phyloP scores from a whole-genome alignment of 2,888 invertebrate genomes.

The Harpalus rubripes region DNA sequence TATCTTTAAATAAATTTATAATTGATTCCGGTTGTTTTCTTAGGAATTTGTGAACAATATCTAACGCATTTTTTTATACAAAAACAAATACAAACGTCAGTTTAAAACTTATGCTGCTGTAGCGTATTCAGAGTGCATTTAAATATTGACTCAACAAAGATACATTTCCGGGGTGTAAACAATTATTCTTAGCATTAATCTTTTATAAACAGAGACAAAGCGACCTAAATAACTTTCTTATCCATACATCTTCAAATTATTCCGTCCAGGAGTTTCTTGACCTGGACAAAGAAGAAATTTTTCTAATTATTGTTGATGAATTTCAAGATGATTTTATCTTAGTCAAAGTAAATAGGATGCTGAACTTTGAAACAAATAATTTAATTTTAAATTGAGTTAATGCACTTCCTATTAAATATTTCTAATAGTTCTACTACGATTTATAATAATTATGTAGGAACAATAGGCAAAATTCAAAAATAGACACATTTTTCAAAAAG shows the following conservation, averaged over 20 bases:
- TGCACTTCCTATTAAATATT: too few relatives aligned
- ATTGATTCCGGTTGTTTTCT: not conserved
- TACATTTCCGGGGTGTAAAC: constrained; percentile 23
- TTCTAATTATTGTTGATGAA: not conserved
- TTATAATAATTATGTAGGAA: too few relatives aligned
- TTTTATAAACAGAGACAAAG: not conserved
- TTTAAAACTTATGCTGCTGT: not conserved
- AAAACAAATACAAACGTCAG: not conserved
- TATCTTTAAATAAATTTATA: constrained; percentile 1
- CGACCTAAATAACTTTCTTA: not conserved
- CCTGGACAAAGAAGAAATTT: not conserved
- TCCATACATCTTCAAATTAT: not conserved
- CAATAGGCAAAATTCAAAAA: too few relatives aligned
- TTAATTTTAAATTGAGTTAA: too few relatives aligned
- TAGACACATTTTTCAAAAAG: too few relatives aligned
- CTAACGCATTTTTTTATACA: not conserved
- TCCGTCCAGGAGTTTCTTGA: not conserved
- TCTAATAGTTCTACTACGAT: too few relatives aligned
- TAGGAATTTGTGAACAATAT: not conserved
- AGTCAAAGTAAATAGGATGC: not conserved
- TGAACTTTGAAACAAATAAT: not conserved
- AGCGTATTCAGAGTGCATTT: not conserved
- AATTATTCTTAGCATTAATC: constrained; percentile 9
- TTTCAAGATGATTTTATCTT: not conserved
- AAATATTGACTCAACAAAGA: constrained; percentile 30